Evolutionary conservation across 2,797 vertebrate genomes (phyloP).

Genomic region (Pterois miles): DNA sequence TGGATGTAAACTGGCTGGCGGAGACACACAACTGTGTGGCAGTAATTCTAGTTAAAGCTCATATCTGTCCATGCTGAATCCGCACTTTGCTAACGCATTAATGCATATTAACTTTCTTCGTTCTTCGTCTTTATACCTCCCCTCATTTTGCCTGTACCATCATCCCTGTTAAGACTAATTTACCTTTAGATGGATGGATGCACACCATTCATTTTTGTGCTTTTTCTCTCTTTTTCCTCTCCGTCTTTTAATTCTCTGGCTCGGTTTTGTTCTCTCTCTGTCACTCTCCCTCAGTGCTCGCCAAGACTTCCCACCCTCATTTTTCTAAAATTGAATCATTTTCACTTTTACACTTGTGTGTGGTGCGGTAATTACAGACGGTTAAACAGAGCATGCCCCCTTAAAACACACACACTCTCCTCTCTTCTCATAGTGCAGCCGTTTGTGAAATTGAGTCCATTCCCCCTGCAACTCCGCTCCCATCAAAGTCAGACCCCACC

Average conservation of each 20-base stretch:
- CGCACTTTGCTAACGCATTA: not conserved
- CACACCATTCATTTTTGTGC: not conserved
- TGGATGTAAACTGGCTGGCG: not conserved
- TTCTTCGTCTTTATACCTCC: not conserved
- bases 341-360: slow-evolving; percentile 64
- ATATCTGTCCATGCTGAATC: not conserved
- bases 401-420: slow-evolving; percentile 63
- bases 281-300: not conserved
- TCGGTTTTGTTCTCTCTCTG: slow-evolving; percentile 17
- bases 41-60: not conserved
- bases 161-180: slow-evolving; percentile 9
- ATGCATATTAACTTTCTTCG: not conserved
- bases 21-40: not conserved
- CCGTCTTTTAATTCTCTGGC: not conserved
- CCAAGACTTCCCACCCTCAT: slow-evolving; percentile 4
- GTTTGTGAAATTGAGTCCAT: slow-evolving; percentile 89
- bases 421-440: slow-evolving; percentile 78
- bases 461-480: slow-evolving; percentile 67
- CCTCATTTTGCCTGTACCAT: not conserved
- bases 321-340: slow-evolving; percentile 68
- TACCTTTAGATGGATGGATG: not conserved
- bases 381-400: slow-evolving; percentile 74
- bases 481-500: slow-evolving; percentile 77
- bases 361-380: slow-evolving; percentile 72
- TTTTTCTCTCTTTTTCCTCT: not conserved